Conservation (phyloP, 2,797 vertebrate species). For the Molossus molossus region DNA sequence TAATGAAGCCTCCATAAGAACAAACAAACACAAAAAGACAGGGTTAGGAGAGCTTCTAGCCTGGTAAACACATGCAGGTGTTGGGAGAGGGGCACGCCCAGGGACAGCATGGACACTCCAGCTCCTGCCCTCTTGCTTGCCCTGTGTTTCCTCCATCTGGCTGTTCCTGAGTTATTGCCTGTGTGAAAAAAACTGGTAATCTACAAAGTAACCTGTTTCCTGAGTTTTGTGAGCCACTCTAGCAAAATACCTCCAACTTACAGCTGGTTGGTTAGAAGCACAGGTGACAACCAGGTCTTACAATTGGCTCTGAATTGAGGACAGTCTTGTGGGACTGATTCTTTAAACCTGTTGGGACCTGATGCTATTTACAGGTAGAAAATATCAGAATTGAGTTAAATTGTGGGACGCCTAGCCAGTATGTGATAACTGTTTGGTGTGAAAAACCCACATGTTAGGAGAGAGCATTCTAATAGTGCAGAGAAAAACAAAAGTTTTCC, state of each 20-base stretch:
- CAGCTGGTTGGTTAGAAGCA: not conserved
- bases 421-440: not conserved
- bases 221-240: not conserved
- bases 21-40: not conserved
- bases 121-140: not conserved
- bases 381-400: not conserved
- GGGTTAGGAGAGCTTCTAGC: not conserved
- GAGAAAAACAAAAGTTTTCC: not conserved
- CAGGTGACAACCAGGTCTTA: not conserved
- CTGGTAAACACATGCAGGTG: not conserved
- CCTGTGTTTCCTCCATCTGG: not conserved
- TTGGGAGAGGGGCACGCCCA: fast-evolving
- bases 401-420: not conserved
- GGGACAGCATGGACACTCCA: not conserved
- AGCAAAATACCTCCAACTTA: not conserved
- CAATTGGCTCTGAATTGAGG: not conserved
- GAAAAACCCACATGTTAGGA: not conserved
- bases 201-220: not conserved
- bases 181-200: not conserved
- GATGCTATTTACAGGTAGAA: not conserved
- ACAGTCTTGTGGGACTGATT: not conserved
- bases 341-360: not conserved
- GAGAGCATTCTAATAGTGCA: not conserved
- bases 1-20: not conserved
- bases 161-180: not conserved